Evolutionary conservation across 1,140 invertebrate genomes (phyloP).

Genomic region (Formica selysi): DNA sequence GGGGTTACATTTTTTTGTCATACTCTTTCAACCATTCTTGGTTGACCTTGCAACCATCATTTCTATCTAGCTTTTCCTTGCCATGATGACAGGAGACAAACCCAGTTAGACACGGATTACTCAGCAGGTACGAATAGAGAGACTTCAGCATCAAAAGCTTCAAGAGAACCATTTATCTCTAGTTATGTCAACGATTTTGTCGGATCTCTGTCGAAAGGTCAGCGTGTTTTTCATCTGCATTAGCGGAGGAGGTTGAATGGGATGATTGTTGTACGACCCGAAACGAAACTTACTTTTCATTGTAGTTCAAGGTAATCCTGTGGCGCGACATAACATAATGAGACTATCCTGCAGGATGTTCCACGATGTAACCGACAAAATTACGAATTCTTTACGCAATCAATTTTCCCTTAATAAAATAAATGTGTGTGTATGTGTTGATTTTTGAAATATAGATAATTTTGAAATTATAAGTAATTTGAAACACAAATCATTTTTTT

Average conservation of each 20-base stretch:
- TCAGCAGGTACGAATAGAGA: conserved; percentile 63
- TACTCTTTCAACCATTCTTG: background rate
- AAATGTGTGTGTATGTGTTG: background rate
- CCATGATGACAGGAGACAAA: background rate
- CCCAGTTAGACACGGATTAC: conserved; percentile 29
- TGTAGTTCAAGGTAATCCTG: background rate
- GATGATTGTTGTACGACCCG: background rate
- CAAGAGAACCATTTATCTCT: conserved; percentile 23
- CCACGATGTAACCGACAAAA: background rate
- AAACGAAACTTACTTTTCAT: conserved; percentile 17
- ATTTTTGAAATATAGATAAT: background rate
- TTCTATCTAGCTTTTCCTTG: conserved; percentile 10
- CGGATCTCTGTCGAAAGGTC: conserved; percentile 13
- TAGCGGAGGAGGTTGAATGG: conserved; percentile 15
- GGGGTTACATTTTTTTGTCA: background rate
- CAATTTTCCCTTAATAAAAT: background rate
- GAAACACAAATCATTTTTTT: background rate
- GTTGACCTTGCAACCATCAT: conserved; percentile 20
- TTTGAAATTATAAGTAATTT: background rate
- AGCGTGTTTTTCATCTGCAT: conserved; percentile 27
- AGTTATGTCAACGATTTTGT: conserved; percentile 17
- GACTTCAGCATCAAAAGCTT: conserved; percentile 57
- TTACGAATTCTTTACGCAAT: background rate
- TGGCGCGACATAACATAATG: conserved; percentile 11
- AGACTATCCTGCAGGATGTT: background rate